Evolutionary conservation across 2,888 invertebrate genomes (phyloP).

Genomic region (Oxycera nigricornis): DNA sequence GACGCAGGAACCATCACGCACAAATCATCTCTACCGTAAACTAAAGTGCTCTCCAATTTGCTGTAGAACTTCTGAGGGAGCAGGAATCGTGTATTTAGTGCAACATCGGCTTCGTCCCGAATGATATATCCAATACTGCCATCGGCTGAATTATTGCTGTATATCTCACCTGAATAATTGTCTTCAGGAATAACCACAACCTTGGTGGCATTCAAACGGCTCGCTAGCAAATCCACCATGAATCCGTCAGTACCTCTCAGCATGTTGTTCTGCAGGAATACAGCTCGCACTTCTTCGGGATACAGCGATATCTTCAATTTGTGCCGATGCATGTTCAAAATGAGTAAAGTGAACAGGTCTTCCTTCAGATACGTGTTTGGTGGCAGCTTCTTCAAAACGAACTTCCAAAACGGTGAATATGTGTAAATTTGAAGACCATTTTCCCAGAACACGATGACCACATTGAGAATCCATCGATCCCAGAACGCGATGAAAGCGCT

Average conservation of each 20-base stretch:
- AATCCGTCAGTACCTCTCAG: conserved; percentile 61
- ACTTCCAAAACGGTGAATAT: conserved; percentile 64
- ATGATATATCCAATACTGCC: conserved; percentile 53
- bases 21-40: conserved; percentile 65
- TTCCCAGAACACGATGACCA: conserved; percentile 55
- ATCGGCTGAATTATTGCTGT: conserved; percentile 50
- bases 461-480: conserved; percentile 65
- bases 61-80: conserved; percentile 63
- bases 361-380: conserved; percentile 44
- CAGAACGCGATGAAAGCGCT: conserved; percentile 65
- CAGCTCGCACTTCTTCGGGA: conserved; percentile 61
- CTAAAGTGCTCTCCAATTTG: conserved; percentile 65
- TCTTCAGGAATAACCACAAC: conserved; percentile 51
- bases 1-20: conserved; percentile 67
- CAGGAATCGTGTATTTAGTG: conserved; percentile 65
- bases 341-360: conserved; percentile 54
- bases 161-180: conserved; percentile 43
- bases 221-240: conserved; percentile 60
- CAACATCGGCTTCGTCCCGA: conserved; percentile 61
- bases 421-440: conserved; percentile 62
- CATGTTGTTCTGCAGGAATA: conserved; percentile 51
- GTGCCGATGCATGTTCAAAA: conserved; percentile 56
- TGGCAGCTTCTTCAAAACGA: conserved; percentile 58
- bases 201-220: conserved; percentile 64
- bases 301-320: conserved; percentile 56